phyloP scores from a whole-genome alignment of 2,797 vertebrate species.

The Malurus splendens region DNA sequence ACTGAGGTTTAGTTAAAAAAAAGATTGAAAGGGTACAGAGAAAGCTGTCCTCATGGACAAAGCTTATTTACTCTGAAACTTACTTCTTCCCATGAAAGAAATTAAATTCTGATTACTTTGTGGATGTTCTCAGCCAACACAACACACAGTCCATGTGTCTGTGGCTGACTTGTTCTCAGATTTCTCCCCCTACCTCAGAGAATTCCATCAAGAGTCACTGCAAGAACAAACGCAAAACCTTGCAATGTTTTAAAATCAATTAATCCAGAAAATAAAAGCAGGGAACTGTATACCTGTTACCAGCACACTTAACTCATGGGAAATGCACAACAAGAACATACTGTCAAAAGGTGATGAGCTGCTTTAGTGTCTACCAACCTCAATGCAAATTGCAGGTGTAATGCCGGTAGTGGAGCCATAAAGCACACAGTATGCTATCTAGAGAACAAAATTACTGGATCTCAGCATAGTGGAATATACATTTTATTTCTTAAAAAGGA shows the following conservation, averaged over 20 bases:
- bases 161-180: not conserved
- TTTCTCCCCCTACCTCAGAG: not conserved
- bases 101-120: not conserved
- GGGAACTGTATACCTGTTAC: not conserved
- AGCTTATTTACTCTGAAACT: not conserved
- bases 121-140: not conserved
- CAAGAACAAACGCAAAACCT: not conserved
- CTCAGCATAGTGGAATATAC: constrained; percentile 60
- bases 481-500: constrained; percentile 67
- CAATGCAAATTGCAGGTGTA: not conserved
- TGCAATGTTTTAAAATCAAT: not conserved
- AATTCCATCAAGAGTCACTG: not conserved
- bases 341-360: not conserved
- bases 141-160: not conserved
- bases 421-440: not conserved
- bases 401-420: not conserved
- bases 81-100: not conserved
- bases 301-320: not conserved
- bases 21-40: not conserved
- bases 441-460: constrained; percentile 35
- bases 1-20: not conserved
- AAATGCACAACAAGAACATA: not conserved
- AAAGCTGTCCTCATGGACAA: not conserved
- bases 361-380: not conserved
- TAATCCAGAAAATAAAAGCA: not conserved